Percentiles rank a stretch among this genome's conserved stretches.
Conservation (phyloP, 2,113 vertebrate species). For the Cromileptes altivelis region DNA sequence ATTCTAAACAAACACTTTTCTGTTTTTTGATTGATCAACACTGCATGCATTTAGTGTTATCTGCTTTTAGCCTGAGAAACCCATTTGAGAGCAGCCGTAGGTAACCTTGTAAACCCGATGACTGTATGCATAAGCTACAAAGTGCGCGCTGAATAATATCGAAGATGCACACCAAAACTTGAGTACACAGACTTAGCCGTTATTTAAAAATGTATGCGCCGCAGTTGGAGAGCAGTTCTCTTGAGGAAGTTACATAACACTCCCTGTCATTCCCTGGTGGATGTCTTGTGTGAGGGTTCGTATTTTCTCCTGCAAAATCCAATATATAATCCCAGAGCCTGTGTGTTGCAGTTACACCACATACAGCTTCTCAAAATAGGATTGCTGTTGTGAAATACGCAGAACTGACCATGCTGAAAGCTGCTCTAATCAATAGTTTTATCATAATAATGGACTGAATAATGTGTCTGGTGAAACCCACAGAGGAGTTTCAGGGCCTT, state of each 20-base stretch:
- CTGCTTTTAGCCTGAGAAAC: not conserved
- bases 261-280: not conserved
- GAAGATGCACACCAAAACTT: not conserved
- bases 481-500: not conserved
- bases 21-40: not conserved
- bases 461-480: not conserved
- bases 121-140: not conserved
- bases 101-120: constrained; percentile 1
- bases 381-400: not conserved
- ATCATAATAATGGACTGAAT: constrained; percentile 1
- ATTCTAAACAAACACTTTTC: not conserved
- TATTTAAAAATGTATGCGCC: not conserved
- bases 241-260: not conserved
- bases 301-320: constrained; percentile 9
- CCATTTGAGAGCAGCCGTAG: not conserved
- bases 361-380: not conserved
- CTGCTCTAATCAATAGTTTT: constrained; percentile 11
- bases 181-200: not conserved
- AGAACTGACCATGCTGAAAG: not conserved
- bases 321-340: not conserved
- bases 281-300: constrained; percentile 3
- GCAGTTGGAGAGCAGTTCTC: not conserved
- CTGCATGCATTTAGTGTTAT: constrained; percentile 20
- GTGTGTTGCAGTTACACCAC: not conserved
- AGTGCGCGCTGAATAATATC: not conserved